Evolutionary conservation across 2,888 invertebrate genomes (phyloP).

Genomic region (Desoria tigrina): DNA sequence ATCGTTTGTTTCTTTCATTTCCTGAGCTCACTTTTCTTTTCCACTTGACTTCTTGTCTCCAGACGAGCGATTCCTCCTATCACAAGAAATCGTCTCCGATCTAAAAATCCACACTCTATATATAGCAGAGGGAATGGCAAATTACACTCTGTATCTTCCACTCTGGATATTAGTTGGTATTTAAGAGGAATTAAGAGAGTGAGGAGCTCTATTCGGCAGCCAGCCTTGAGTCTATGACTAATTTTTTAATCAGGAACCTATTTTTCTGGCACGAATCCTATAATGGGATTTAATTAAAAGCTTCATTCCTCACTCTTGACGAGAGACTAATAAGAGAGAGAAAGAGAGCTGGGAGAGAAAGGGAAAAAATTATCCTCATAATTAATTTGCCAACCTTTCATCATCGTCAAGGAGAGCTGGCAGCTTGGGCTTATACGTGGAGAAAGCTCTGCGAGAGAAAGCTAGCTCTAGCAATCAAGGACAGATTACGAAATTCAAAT

Average conservation of each 20-base stretch:
- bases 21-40: conserved; percentile 51
- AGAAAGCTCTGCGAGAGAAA: neutral
- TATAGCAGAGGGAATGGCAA: no score
- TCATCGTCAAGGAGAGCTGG: conserved; percentile 44
- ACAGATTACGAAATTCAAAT: conserved; percentile 16
- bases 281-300: conserved; percentile 55
- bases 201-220: neutral
- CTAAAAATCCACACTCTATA: no score
- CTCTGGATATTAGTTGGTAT: no score
- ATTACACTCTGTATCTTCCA: no score
- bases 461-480: neutral
- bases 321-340: conserved; percentile 19
- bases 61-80: no score
- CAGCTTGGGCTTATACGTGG: neutral
- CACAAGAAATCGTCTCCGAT: no score
- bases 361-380: conserved; percentile 53
- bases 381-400: conserved; percentile 54
- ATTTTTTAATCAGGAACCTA: conserved; percentile 54
- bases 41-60: conserved; percentile 21
- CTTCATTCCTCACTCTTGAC: conserved; percentile 41
- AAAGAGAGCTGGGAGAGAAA: conserved; percentile 30
- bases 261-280: conserved; percentile 54
- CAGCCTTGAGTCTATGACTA: conserved; percentile 47
- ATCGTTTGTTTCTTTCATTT: conserved; percentile 54
- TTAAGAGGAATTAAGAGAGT: neutral